Evolutionary conservation across 2,888 invertebrate genomes (phyloP).

Genomic region (Gasteruption jaculator): DNA sequence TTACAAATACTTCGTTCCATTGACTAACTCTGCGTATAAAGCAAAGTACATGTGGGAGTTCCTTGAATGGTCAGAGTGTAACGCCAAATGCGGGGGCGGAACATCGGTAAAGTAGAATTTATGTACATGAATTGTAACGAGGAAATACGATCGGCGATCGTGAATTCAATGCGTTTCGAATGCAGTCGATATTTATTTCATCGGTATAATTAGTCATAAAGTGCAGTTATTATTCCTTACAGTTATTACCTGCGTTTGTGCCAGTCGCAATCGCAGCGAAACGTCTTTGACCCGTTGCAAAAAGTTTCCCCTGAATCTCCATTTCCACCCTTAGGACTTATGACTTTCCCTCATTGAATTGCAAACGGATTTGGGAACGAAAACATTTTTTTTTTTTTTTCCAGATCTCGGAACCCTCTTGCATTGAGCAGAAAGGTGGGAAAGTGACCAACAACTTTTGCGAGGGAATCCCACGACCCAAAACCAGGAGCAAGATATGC

Average conservation of each 20-base stretch:
- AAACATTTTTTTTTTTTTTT: slow-evolving; percentile 9
- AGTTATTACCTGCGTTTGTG: too few relatives aligned
- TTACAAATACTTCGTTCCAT: slow-evolving; percentile 71
- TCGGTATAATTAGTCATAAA: too few relatives aligned
- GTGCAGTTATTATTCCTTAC: too few relatives aligned
- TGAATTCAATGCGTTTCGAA: too few relatives aligned
- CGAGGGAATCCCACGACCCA: slow-evolving; percentile 46
- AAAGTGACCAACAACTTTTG: slow-evolving; percentile 57
- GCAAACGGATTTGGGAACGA: slow-evolving; percentile 5
- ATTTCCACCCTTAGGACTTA: too few relatives aligned
- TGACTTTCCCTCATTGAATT: slow-evolving; percentile 4
- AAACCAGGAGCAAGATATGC: slow-evolving; percentile 49
- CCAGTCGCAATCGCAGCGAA: too few relatives aligned
- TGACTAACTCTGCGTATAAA: slow-evolving; percentile 55
- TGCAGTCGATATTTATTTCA: too few relatives aligned
- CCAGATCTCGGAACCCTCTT: slow-evolving; percentile 52
- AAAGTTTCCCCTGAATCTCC: slow-evolving; percentile 6
- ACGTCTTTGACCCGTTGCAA: background rate
- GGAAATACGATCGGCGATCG: background rate
- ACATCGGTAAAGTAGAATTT: slow-evolving; percentile 50
- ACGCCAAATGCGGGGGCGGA: slow-evolving; percentile 73
- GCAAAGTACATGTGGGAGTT: slow-evolving; percentile 70
- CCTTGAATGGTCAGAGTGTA: slow-evolving; percentile 77
- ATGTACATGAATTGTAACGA: background rate
- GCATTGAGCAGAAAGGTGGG: slow-evolving; percentile 59